Evolutionary conservation across 2,113 vertebrate species (phyloP).

Genomic region (Vulpes ferrilata): DNA sequence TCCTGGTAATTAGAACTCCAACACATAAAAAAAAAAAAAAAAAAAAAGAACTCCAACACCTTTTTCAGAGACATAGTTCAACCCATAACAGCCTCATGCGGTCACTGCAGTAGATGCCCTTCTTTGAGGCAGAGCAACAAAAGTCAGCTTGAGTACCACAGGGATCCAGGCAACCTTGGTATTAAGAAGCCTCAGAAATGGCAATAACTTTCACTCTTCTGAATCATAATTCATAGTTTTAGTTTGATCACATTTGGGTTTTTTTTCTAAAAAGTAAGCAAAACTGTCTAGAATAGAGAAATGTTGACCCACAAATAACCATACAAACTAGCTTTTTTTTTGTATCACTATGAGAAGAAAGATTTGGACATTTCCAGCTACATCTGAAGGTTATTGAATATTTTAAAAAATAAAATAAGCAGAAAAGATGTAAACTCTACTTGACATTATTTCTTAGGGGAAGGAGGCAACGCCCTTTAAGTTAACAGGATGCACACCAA

Average conservation of each 20-base stretch:
- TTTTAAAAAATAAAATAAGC: constrained; percentile 47
- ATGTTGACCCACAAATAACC: not conserved
- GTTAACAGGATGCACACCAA: not conserved
- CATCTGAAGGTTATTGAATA: not conserved
- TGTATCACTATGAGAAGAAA: not conserved
- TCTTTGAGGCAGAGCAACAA: not conserved
- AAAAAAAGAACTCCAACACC: not conserved
- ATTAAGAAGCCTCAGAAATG: not conserved
- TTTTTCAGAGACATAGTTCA: not conserved
- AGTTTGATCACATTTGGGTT: not conserved
- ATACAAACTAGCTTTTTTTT: not conserved
- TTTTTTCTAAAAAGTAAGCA: not conserved
- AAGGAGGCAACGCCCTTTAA: not conserved
- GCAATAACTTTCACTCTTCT: not conserved
- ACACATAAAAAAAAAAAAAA: not conserved
- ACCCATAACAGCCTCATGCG: not conserved
- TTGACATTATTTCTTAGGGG: not conserved
- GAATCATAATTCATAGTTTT: not conserved
- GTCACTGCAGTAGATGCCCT: not conserved
- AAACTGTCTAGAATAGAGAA: not conserved
- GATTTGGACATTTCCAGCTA: not conserved
- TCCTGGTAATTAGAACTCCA: not conserved
- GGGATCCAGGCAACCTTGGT: not conserved
- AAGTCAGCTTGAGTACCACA: not conserved
- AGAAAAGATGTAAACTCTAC: not conserved